Conservation (phyloP, 2,888 invertebrate genomes). For the Oegoconia quadripuncta region DNA sequence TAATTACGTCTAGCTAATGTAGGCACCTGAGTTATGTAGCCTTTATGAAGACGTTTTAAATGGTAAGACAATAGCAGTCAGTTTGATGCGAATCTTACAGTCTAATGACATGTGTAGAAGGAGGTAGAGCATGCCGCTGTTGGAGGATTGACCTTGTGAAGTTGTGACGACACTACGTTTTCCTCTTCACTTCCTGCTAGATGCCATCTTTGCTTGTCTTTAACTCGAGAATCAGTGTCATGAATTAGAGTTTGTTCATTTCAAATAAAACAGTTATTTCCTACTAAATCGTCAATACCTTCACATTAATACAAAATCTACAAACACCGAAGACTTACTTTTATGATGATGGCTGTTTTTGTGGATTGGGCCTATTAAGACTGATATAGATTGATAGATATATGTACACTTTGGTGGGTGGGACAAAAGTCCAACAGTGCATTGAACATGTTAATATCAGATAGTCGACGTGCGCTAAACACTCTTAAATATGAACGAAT, state of each 20-base stretch:
- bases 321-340: too few relatives aligned
- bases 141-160: constrained; percentile 56
- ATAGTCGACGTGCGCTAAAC: too few relatives aligned
- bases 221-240: constrained; percentile 33
- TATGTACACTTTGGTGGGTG: too few relatives aligned
- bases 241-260: constrained; percentile 14
- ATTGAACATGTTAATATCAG: too few relatives aligned
- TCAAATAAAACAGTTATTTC: background rate
- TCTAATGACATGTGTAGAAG: constrained; percentile 44
- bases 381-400: too few relatives aligned
- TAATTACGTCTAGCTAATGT: constrained; percentile 4
- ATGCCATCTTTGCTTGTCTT: constrained; percentile 60
- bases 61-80: constrained; percentile 52
- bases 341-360: too few relatives aligned
- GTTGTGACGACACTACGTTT: constrained; percentile 65
- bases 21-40: constrained; percentile 10
- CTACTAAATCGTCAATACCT: too few relatives aligned
- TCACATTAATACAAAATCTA: too few relatives aligned
- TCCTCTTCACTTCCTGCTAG: constrained; percentile 74
- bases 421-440: too few relatives aligned
- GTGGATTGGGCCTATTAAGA: too few relatives aligned
- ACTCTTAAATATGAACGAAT: too few relatives aligned
- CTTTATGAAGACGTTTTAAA: constrained; percentile 44
- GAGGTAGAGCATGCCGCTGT: constrained; percentile 52
- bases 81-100: constrained; percentile 39